Evolutionary conservation across 35 echinoderm and acorn worm species (phyloP).

Genomic region (Hemicentrotus pulcherrimus): DNA sequence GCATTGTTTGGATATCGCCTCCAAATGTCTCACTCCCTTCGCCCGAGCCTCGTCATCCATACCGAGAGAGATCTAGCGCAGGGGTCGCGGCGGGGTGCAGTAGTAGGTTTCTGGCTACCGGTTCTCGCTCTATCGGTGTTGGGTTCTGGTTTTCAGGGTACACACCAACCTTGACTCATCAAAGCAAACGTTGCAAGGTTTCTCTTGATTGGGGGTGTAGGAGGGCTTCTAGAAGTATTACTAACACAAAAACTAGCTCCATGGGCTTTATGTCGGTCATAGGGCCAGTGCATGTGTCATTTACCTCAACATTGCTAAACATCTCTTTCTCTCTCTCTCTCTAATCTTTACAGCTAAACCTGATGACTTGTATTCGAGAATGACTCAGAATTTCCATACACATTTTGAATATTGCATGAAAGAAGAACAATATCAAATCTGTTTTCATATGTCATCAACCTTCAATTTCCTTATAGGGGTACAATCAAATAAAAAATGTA

Average conservation of each 20-base stretch:
- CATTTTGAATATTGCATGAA: background rate
- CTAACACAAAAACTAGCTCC: background rate
- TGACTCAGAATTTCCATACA: background rate
- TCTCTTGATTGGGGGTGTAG: background rate
- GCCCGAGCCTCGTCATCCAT: background rate
- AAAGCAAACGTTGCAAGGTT: conserved; percentile 1
- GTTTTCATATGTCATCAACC: background rate
- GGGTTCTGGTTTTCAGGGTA: background rate
- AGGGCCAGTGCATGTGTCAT: background rate
- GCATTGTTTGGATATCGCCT: conserved; percentile 9
- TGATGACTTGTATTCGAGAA: background rate
- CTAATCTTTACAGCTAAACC: background rate
- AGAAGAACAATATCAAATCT: background rate
- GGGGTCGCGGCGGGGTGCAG: background rate
- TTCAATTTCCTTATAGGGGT: background rate
- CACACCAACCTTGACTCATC: background rate
- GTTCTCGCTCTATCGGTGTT: background rate
- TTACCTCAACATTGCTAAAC: background rate
- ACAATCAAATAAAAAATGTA: too few species aligned
- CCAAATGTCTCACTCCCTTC: background rate
- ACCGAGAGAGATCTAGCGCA: background rate
- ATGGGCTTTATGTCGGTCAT: background rate
- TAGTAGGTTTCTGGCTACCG: background rate
- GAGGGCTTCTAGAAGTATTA: too few species aligned
- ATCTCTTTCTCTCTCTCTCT: too few species aligned